A percentile compares a stretch with the other conserved stretches of the same genome.
Conservation (phyloP, 2,113 vertebrate genomes). For the Microcebus ravelobensis region DNA sequence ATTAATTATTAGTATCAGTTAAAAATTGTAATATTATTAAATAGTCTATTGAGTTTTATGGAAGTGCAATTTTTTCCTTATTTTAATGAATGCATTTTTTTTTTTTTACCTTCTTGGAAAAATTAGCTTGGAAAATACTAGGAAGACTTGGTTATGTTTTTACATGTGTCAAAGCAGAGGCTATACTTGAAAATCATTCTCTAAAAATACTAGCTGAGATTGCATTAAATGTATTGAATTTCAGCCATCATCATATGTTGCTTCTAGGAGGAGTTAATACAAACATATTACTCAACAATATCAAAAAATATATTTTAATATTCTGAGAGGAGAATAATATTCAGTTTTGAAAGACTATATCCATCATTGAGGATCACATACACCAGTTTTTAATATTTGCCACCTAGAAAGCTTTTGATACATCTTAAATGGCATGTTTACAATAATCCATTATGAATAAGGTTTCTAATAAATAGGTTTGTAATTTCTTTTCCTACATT, state of each 20-base stretch:
- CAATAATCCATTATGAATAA: background rate
- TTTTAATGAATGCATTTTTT: background rate
- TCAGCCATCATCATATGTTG: background rate
- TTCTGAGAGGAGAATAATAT: background rate
- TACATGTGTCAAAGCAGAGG: background rate
- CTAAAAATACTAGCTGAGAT: background rate
- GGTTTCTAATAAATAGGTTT: background rate
- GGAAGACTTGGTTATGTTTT: background rate
- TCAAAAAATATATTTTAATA: background rate
- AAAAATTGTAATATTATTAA: background rate
- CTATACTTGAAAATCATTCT: background rate
- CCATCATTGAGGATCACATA: background rate
- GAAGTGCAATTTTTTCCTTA: background rate
- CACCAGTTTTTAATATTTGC: background rate
- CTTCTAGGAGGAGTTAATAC: background rate
- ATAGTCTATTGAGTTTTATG: background rate
- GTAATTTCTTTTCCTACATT: background rate
- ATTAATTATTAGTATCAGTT: background rate
- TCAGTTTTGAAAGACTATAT: background rate
- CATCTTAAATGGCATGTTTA: background rate
- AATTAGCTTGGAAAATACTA: background rate
- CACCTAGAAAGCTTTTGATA: background rate
- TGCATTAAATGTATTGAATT: background rate
- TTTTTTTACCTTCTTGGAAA: background rate
- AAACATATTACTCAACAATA: background rate